Percentiles rank a stretch among this genome's conserved stretches.
Evolutionary conservation across 2,888 invertebrate species (phyloP).

Genomic region (Colostygia pectinataria): DNA sequence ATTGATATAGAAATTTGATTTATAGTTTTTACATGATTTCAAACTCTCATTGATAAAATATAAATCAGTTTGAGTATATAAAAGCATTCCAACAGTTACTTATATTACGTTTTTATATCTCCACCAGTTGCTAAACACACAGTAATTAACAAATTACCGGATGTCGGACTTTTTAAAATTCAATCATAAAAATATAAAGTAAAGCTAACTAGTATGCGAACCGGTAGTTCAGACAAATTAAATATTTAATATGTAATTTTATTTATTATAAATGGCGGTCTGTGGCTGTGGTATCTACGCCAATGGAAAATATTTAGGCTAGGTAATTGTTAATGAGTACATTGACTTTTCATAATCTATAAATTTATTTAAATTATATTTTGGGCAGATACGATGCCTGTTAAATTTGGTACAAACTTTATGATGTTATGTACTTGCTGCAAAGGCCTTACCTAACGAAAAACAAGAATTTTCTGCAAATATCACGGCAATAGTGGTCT

Average conservation of each 20-base stretch:
- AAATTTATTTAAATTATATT: too few species aligned
- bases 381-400: too few species aligned
- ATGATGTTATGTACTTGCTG: too few species aligned
- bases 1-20: conserved; percentile 17
- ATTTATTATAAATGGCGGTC: conserved; percentile 5
- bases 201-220: conserved; percentile 15
- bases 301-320: too few species aligned
- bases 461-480: too few species aligned
- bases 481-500: too few species aligned
- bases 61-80: conserved; percentile 18
- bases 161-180: conserved; percentile 29
- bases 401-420: too few species aligned
- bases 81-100: conserved; percentile 20
- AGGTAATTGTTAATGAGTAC: too few species aligned
- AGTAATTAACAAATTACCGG: conserved; percentile 36
- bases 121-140: conserved; percentile 24
- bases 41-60: conserved; percentile 2
- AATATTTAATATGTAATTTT: conserved; percentile 7
- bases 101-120: conserved; percentile 19
- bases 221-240: conserved; percentile 19
- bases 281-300: neutral
- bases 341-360: too few species aligned
- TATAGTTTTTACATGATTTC: conserved; percentile 13
- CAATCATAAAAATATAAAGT: conserved; percentile 30
- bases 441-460: too few species aligned